Evolutionary conservation across 1,140 invertebrate genomes (phyloP).

Genomic region (Caenorhabditis latens): DNA sequence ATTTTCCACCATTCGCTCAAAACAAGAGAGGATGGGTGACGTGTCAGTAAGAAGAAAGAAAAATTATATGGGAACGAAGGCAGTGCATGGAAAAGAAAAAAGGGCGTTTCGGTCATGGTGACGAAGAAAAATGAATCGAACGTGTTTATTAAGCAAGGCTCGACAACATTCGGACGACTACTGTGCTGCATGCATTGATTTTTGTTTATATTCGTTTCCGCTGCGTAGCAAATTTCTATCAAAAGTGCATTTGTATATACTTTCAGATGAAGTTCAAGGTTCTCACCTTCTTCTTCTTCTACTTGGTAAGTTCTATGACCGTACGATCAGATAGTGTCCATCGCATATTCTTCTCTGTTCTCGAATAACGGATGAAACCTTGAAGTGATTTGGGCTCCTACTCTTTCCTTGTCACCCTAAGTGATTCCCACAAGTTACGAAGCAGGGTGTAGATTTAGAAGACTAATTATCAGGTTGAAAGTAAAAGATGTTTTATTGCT

Average conservation of each 20-base stretch:
- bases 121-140: conserved; percentile 33
- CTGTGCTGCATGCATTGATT: neutral
- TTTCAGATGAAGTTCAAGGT: neutral
- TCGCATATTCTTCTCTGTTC: no score
- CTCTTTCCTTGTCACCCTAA: no score
- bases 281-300: neutral
- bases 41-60: neutral
- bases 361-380: no score
- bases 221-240: neutral
- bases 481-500: no score
- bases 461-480: no score
- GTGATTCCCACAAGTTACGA: no score
- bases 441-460: no score
- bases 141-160: conserved; percentile 7
- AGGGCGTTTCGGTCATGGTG: conserved; percentile 5
- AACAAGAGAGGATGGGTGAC: neutral
- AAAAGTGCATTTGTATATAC: neutral
- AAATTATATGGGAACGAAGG: conserved; percentile 1
- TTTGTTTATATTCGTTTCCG: neutral
- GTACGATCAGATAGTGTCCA: neutral
- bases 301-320: neutral
- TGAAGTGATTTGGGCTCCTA: no score
- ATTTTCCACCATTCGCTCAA: neutral
- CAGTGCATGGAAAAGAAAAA: neutral
- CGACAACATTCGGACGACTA: neutral